phyloP scores from a whole-genome alignment of 2,113 vertebrate species.

The Gulo gulo region DNA sequence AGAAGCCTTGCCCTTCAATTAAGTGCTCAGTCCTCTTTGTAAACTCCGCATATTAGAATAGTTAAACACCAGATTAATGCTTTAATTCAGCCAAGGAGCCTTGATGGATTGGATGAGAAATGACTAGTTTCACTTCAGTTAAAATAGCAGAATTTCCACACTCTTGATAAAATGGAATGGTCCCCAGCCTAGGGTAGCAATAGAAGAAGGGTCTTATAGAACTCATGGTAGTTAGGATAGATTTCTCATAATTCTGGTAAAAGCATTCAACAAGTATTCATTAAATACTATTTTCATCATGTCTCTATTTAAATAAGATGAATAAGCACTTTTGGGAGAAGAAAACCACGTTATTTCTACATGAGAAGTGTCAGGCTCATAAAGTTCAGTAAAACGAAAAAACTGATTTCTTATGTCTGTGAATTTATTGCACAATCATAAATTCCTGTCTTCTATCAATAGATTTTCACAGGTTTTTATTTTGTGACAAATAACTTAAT shows the following conservation, averaged over 20 bases:
- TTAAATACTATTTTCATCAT: neutral
- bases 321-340: neutral
- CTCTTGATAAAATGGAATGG: neutral
- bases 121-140: neutral
- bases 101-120: neutral
- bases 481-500: neutral
- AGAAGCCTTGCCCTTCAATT: neutral
- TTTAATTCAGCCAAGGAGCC: neutral
- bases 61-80: neutral
- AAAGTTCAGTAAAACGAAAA: constrained; percentile 4
- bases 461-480: constrained; percentile 4
- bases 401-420: neutral
- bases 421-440: neutral
- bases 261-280: neutral
- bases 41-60: neutral
- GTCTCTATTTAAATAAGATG: neutral
- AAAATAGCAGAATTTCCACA: neutral
- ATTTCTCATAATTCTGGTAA: neutral
- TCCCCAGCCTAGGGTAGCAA: neutral
- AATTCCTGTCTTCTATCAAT: neutral
- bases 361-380: neutral
- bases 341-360: neutral
- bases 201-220: neutral
- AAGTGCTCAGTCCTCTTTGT: neutral
- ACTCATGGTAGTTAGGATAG: neutral